These are phyloP conservation scores for Semibalanus balanoides DNA, from an alignment of 1,140 invertebrate species.

Conservation along the genomic window DNA sequence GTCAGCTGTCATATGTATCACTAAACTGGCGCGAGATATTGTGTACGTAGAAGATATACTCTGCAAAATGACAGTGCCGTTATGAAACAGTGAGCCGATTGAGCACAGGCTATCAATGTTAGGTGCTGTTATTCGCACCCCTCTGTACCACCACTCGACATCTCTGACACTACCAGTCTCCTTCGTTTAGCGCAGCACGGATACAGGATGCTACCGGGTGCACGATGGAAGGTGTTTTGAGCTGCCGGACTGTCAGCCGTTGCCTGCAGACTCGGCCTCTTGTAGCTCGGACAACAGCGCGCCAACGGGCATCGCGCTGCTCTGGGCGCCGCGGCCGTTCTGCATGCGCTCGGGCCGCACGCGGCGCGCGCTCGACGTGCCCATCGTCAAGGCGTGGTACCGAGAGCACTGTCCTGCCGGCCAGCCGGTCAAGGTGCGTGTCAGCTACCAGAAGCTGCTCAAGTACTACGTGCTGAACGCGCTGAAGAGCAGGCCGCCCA, in stretches of 20 bases:
- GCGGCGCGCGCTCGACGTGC: constrained; percentile 86
- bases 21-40: no score
- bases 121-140: no score
- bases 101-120: no score
- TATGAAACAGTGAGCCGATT: no score
- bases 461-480: constrained; percentile 98
- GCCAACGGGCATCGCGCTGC: constrained; percentile 95
- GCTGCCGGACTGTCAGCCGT: constrained; percentile 74
- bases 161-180: no score
- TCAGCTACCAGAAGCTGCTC: constrained; percentile 96
- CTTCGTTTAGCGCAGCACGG: background rate
- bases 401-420: constrained; percentile 92
- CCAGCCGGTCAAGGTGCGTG: constrained; percentile 73
- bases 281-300: constrained; percentile 95
- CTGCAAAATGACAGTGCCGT: no score
- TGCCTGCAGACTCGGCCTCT: constrained; percentile 89
- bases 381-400: constrained; percentile 90
- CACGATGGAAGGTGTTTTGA: constrained; percentile 71
- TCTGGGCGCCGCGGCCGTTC: constrained; percentile 97
- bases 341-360: constrained; percentile 75
- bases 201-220: background rate
- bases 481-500: constrained; percentile 89
- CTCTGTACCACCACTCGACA: no score
- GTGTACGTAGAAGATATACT: no score
- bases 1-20: no score